phyloP scores from a whole-genome alignment of 2,888 invertebrate genomes.

The Netelia melanura region DNA sequence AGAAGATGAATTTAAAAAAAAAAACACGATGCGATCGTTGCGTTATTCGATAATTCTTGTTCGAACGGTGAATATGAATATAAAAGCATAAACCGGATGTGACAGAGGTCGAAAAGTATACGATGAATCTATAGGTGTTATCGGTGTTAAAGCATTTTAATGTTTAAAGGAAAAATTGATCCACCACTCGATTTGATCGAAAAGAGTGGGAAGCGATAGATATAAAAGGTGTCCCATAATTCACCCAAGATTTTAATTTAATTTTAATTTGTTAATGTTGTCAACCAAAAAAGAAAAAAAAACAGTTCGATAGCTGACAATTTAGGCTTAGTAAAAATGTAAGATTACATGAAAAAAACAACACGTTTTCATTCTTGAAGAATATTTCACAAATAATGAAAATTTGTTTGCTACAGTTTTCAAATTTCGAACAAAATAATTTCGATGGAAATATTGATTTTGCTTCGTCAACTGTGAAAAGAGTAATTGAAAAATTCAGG shows the following conservation, averaged over 20 bases:
- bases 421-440: no score
- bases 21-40: not conserved
- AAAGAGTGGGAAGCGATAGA: slow-evolving; percentile 21
- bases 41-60: slow-evolving; percentile 12
- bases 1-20: not conserved
- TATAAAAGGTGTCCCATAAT: not conserved
- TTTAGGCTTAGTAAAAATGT: no score
- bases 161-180: slow-evolving; percentile 53
- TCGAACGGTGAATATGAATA: slow-evolving; percentile 10
- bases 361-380: no score
- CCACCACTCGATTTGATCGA: slow-evolving; percentile 47
- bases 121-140: slow-evolving; percentile 70
- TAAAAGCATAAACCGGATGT: not conserved
- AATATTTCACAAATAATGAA: no score
- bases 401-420: no score
- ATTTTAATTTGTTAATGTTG: no score
- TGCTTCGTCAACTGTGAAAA: not conserved
- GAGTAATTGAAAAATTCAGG: no score
- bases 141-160: slow-evolving; percentile 70
- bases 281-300: no score
- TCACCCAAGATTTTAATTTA: no score
- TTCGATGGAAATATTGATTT: no score
- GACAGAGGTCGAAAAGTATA: slow-evolving; percentile 56
- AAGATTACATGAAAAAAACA: no score
- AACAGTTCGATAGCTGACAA: no score